These are phyloP conservation scores for Callionymus lyra DNA, from an alignment of 2,113 vertebrate genomes.

Conservation along the genomic window DNA sequence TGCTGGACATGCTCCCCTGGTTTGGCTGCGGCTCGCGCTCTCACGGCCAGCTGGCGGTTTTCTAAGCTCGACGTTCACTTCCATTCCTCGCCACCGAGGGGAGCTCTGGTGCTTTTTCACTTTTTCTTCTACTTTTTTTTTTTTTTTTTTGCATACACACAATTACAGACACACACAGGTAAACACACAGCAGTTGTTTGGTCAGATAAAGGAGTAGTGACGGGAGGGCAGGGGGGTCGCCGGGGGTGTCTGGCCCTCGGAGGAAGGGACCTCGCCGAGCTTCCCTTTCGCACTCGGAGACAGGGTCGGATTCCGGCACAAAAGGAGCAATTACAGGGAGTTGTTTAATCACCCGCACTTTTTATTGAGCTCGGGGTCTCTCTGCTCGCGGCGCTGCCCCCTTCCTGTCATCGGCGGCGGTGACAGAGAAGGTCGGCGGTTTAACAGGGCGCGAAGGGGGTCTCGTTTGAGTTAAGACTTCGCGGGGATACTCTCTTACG, in stretches of 20 bases:
- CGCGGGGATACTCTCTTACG: constrained; percentile 37
- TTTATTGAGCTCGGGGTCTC: constrained; percentile 54
- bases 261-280: constrained; percentile 23
- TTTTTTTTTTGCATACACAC: constrained; percentile 33
- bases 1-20: constrained; percentile 49
- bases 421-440: constrained; percentile 65
- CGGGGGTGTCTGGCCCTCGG: constrained; percentile 40
- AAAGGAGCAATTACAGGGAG: constrained; percentile 66
- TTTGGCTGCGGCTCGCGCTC: constrained; percentile 49
- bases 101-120: constrained; percentile 52
- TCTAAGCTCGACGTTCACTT: constrained; percentile 22
- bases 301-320: constrained; percentile 56
- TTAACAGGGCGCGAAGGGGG: constrained; percentile 56
- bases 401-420: constrained; percentile 33
- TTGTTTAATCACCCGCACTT: constrained; percentile 66
- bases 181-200: constrained; percentile 48
- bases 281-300: constrained; percentile 30
- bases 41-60: constrained; percentile 50
- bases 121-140: constrained; percentile 15
- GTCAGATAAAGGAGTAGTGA: constrained; percentile 55
- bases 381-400: constrained; percentile 59
- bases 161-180: constrained; percentile 13
- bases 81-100: constrained; percentile 36
- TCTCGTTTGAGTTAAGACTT: constrained; percentile 48
- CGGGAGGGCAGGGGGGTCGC: constrained; percentile 50